phyloP scores from a whole-genome alignment of 2,888 invertebrate species.

The Caenorhabditis sp. region DNA sequence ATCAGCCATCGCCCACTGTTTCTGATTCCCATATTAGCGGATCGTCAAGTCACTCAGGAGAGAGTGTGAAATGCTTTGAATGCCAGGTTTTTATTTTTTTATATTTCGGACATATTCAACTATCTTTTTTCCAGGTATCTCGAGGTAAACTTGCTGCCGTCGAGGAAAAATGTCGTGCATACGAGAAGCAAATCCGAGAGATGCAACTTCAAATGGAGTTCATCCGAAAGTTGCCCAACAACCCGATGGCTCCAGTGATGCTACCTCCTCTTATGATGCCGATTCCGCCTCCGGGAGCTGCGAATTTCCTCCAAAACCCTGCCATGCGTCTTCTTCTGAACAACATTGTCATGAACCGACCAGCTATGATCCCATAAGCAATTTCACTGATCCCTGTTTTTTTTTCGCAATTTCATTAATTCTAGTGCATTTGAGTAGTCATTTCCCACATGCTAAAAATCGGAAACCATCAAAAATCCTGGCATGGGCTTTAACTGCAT shows the following conservation, averaged over 20 bases:
- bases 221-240: slow-evolving; percentile 40
- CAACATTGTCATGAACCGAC: slow-evolving; percentile 62
- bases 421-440: slow-evolving; percentile 55
- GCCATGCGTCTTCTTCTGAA: slow-evolving; percentile 64
- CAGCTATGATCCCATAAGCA: slow-evolving; percentile 24
- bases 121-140: slow-evolving; percentile 45
- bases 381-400: background rate
- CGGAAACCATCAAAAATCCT: slow-evolving; percentile 12
- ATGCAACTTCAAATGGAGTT: slow-evolving; percentile 60
- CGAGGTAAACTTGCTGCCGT: slow-evolving; percentile 60
- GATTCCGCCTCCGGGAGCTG: slow-evolving; percentile 34
- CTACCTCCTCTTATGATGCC: slow-evolving; percentile 55
- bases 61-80: slow-evolving; percentile 72
- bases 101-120: background rate
- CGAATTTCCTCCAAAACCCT: slow-evolving; percentile 65
- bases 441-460: slow-evolving; percentile 11
- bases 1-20: slow-evolving; percentile 77
- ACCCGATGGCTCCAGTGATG: slow-evolving; percentile 49
- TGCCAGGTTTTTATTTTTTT: slow-evolving; percentile 63
- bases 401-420: slow-evolving; percentile 10
- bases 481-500: background rate
- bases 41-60: slow-evolving; percentile 70
- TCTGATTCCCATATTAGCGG: slow-evolving; percentile 79
- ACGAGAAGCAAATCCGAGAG: slow-evolving; percentile 66
- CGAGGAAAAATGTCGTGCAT: slow-evolving; percentile 63